These are phyloP conservation scores for Drosophila pseudoobscura DNA, from an alignment of 1,140 invertebrate genomes.

Conservation along the genomic window DNA sequence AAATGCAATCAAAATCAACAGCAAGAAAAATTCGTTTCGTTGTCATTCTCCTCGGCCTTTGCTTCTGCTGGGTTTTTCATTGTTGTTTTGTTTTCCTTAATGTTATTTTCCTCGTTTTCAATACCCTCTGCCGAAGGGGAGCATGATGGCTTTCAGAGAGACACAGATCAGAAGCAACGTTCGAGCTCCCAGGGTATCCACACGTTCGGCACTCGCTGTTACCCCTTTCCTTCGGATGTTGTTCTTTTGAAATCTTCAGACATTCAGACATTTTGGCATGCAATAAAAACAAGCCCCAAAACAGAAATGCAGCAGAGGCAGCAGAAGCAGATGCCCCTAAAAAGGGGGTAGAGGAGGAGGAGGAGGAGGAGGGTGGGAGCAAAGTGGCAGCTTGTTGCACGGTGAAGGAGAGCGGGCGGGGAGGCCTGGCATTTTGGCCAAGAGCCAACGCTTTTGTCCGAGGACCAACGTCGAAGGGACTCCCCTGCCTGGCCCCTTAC, in stretches of 20 bases:
- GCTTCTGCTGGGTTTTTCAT: constrained; percentile 12
- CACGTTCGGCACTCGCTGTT: no score
- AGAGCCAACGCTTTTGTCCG: constrained; percentile 57
- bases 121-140: background rate
- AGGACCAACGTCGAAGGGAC: constrained; percentile 40
- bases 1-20: constrained; percentile 69
- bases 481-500: background rate
- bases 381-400: constrained; percentile 5
- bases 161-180: no score
- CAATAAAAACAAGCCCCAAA: constrained; percentile 64
- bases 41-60: constrained; percentile 28
- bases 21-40: constrained; percentile 67
- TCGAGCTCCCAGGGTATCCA: no score
- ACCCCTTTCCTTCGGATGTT: constrained; percentile 23
- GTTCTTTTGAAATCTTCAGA: constrained; percentile 59
- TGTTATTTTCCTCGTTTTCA: constrained; percentile 15
- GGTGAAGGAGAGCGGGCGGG: no score
- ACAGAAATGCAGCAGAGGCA: constrained; percentile 30
- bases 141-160: no score
- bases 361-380: background rate
- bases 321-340: background rate
- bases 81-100: constrained; percentile 16
- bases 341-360: background rate
- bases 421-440: constrained; percentile 50
- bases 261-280: constrained; percentile 71